Base-by-base conservation (phyloP, 2,113 vertebrate species). In the Butorides virescens region DNA sequence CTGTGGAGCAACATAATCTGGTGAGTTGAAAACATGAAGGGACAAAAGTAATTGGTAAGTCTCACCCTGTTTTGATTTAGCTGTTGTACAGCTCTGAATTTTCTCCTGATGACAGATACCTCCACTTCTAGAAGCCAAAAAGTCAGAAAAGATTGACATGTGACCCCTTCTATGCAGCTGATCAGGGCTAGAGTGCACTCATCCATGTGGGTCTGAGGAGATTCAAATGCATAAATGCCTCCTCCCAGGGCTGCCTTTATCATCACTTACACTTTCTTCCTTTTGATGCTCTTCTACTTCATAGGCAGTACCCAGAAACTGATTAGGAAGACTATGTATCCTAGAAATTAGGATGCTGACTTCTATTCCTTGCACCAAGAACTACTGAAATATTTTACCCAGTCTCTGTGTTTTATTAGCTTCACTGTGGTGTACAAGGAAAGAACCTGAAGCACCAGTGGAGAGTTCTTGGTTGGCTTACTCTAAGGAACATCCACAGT, bases 161-260 rank as follows among this genome's bases (percentile, higher is more conserved):
- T 62, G 42, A 58, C 8, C 9, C 68, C 15, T 80, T 88, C 58
- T 80, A 5, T 34, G 15, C 9, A 47, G 23, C 6, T 5, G 1
- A 15, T 74, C 9, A 17, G 14, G 25, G 46, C 47, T 39, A 27
- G n/a, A 94, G 19, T 37, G 23, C 22, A 32, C 19, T 85, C 0
- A 1, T 32, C 20, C 0, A 0, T 18, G 10, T 14, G 17, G 8
- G 13, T 70, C 19, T 86, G 50, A 83, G 27, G 21, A 80, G 14
- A 65, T 61, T 75, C 26, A 61, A 66, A 59, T 22, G 6, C 50
- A 70, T 44, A 68, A 86, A 76, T 62, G 8, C 4, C 32, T 68
- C 52, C 12, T 85, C 10, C 18, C 12, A 58, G 26, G 32, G 17
- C 56, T 93, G 13, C 50, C 34, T 89, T 56, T 77, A n/a, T 65